Evolutionary conservation across 2,797 vertebrate species (phyloP).

Genomic region (Pipistrellus kuhlii): DNA sequence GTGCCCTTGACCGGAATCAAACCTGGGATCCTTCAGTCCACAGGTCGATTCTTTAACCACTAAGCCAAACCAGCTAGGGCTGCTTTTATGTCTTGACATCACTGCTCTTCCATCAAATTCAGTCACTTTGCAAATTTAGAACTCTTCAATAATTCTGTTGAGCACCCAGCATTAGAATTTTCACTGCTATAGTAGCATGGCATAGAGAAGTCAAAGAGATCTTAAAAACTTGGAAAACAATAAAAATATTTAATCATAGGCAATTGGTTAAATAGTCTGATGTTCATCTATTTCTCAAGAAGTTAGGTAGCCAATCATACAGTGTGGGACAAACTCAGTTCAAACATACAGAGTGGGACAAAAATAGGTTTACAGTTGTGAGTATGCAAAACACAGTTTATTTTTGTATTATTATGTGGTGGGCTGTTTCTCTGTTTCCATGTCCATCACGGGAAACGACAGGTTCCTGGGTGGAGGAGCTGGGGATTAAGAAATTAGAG

Average conservation of each 20-base stretch:
- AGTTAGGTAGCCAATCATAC: background rate
- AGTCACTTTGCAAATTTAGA: background rate
- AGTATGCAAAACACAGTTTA: background rate
- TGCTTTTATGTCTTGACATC: background rate
- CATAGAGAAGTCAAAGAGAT: background rate
- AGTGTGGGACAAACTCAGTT: background rate
- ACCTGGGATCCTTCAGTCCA: no score
- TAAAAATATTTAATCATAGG: background rate
- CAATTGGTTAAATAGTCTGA: background rate
- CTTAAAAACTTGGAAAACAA: background rate
- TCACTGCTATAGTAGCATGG: background rate
- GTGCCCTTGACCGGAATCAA: no score
- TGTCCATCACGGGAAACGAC: no score
- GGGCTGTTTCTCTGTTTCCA: no score
- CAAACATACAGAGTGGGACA: background rate
- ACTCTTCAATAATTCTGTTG: background rate
- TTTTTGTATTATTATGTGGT: no score
- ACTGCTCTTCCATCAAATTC: background rate
- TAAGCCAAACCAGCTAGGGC: no score
- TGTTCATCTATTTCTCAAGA: background rate
- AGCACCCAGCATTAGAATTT: background rate
- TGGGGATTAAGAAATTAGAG: no score
- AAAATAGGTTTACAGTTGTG: background rate
- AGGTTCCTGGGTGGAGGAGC: no score
- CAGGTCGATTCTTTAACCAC: no score